These are phyloP conservation scores for Urocolius indicus DNA, from an alignment of 2,113 vertebrate genomes.

Conservation along the genomic window DNA sequence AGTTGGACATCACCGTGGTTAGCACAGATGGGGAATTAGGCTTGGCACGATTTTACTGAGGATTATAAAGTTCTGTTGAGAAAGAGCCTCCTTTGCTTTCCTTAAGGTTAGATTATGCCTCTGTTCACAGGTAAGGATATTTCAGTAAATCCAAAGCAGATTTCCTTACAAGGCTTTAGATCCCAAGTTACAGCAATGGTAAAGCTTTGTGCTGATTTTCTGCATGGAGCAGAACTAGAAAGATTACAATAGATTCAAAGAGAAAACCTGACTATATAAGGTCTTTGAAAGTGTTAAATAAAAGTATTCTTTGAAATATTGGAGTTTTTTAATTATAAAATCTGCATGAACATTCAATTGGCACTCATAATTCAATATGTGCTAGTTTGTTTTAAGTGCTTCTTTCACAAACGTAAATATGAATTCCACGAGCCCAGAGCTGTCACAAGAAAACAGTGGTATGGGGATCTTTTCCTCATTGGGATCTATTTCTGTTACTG, in stretches of 20 bases:
- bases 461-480: not conserved
- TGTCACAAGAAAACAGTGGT: not conserved
- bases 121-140: not conserved
- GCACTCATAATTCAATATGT: not conserved
- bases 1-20: rapidly evolving
- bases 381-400: not conserved
- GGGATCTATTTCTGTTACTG: not conserved
- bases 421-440: not conserved
- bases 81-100: not conserved
- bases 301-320: not conserved
- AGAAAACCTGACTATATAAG: not conserved
- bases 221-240: not conserved
- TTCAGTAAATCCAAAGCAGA: not conserved
- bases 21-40: not conserved
- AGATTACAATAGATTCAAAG: not conserved
- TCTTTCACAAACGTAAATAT: not conserved
- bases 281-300: not conserved
- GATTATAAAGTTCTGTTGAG: not conserved
- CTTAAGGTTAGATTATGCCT: not conserved
- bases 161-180: not conserved
- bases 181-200: not conserved
- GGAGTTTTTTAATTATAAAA: not conserved
- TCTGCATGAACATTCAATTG: not conserved
- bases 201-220: not conserved
- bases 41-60: not conserved